phyloP scores from a whole-genome alignment of 2,113 vertebrate genomes.

The Pseudopodoces humilis region DNA sequence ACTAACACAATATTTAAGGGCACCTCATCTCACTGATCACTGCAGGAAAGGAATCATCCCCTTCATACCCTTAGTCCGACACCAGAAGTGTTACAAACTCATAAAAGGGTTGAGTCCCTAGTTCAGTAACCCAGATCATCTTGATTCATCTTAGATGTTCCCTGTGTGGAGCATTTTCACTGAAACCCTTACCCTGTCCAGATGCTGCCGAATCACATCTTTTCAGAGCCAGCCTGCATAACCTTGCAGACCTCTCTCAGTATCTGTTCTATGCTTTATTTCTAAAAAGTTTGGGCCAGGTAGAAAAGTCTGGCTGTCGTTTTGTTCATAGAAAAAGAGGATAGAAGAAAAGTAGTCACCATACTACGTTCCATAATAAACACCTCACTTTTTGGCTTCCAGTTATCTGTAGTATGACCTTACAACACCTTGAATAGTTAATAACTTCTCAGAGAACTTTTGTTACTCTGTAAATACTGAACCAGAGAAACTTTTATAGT shows the following conservation, averaged over 20 bases:
- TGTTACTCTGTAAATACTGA: neutral
- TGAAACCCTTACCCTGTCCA: neutral
- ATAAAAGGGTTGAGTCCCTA: neutral
- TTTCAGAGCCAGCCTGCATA: neutral
- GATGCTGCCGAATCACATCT: neutral
- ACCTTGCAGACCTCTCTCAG: neutral
- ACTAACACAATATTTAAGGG: neutral
- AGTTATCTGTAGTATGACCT: neutral
- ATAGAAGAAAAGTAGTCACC: neutral
- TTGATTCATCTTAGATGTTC: neutral
- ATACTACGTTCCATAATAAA: neutral
- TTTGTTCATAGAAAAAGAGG: neutral
- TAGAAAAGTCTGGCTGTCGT: neutral
- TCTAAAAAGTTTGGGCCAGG: neutral
- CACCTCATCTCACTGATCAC: neutral
- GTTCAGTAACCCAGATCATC: neutral
- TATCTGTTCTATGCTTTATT: neutral
- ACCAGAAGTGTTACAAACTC: neutral
- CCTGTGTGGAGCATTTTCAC: neutral
- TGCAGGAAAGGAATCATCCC: neutral
- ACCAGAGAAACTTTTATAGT: neutral
- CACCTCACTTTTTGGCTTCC: neutral
- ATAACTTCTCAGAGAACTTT: neutral
- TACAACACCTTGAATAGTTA: neutral
- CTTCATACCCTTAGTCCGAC: neutral